Percentiles rank a stretch among this genome's conserved stretches.
Evolutionary conservation across 2,113 vertebrate genomes (phyloP).

Genomic region (Siniperca knerii): DNA sequence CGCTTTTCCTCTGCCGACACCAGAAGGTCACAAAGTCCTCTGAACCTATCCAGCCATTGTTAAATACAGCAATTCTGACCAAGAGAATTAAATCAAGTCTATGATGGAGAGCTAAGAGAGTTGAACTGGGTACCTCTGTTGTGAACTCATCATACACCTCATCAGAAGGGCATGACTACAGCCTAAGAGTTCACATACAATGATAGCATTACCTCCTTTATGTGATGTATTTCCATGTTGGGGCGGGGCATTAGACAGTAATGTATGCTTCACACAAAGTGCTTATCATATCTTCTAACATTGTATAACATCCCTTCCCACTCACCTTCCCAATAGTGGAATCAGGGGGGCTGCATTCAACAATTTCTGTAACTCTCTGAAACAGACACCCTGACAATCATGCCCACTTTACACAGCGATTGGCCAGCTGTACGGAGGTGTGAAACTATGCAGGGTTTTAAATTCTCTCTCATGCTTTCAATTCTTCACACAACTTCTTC

Average conservation of each 20-base stretch:
- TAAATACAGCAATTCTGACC: neutral
- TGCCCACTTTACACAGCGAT: no score
- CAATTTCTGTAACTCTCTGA: no score
- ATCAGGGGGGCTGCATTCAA: no score
- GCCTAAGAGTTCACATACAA: neutral
- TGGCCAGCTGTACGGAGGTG: no score
- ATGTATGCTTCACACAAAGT: neutral
- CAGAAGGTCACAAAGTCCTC: slow-evolving; percentile 54
- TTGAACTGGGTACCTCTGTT: neutral
- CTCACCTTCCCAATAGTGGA: no score
- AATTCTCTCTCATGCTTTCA: no score
- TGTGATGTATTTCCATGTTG: neutral
- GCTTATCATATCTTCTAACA: neutral
- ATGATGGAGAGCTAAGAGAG: neutral
- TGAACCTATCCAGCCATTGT: neutral
- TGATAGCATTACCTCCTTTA: neutral
- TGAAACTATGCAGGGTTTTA: no score
- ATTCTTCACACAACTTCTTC: neutral
- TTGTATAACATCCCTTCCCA: neutral
- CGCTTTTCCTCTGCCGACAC: slow-evolving; percentile 52
- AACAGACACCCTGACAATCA: no score
- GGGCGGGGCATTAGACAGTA: neutral
- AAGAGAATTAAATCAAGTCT: neutral
- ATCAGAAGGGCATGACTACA: neutral
- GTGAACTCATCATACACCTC: neutral